Evolutionary conservation across 2,797 vertebrate genomes (phyloP).

Genomic region (Protonibea diacanthus): DNA sequence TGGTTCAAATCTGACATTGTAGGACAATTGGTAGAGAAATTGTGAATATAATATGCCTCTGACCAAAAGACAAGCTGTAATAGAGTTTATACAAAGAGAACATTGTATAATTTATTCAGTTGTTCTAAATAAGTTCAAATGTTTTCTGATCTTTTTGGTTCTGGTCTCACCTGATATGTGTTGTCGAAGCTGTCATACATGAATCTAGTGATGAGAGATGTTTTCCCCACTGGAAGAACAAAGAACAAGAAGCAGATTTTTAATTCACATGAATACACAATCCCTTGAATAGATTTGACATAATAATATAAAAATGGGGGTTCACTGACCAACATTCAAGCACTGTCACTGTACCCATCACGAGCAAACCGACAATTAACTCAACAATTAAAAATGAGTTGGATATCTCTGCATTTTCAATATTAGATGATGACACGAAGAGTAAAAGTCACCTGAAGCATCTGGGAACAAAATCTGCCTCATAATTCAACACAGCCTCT

Average conservation of each 20-base stretch:
- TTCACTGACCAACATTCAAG: not conserved
- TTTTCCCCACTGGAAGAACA: slow-evolving; percentile 87
- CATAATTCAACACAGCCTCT: not conserved
- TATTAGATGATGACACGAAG: not conserved
- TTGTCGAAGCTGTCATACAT: slow-evolving; percentile 91
- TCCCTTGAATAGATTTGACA: not conserved
- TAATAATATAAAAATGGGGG: not conserved
- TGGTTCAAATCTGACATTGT: not conserved
- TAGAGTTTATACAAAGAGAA: not conserved
- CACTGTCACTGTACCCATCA: not conserved
- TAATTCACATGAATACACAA: slow-evolving; percentile 5
- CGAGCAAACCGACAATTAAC: not conserved
- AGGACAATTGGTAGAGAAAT: not conserved
- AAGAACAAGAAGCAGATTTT: slow-evolving; percentile 44
- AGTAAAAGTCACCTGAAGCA: not conserved
- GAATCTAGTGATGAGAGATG: slow-evolving; percentile 89
- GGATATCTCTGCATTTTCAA: not conserved
- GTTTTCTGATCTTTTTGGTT: not conserved
- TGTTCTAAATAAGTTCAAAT: not conserved
- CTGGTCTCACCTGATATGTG: slow-evolving; percentile 86
- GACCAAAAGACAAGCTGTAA: not conserved
- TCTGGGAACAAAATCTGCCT: not conserved
- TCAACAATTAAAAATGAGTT: not conserved
- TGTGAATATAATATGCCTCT: not conserved
- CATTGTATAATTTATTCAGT: not conserved